Evolutionary conservation across 30 jellyfish, hydroid and myxozoan species (phyloP), one percentile per base, ranked within the genome.

Genomic region (Catostylus mosaicus): DNA sequence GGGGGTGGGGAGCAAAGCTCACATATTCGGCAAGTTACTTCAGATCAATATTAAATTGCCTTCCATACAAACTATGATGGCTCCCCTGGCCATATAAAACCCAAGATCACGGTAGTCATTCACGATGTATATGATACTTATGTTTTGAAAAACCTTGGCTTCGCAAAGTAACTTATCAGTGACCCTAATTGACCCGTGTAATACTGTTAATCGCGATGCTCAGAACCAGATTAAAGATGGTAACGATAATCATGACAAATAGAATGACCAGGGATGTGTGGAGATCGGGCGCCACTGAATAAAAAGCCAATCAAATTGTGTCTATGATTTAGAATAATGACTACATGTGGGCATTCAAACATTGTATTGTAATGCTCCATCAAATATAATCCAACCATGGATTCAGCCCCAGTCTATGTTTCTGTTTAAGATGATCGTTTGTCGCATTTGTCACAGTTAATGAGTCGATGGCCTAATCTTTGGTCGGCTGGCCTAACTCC

Each of bases 241-340:
- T 37, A 33, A 68, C 36, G 80, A 68, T 68, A 68, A 68, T 68
- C 16, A 35, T 30, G 62, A 74, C 72, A 48, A 74, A 74, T 30
- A 75, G 74, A 74, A 52, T 35, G 63, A 47, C 85, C 85, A 32
- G 54, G 54, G 73, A 27, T 35, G 85, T 54, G 34, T 38, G 59
- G 23, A 37, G 75, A 54, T 52, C 51, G 40, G 85, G 85, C 85
- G 85, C 85, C 85, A 51, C 33, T 34, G 22, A 68, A 68, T 18
- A 68, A 37, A 68, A 33, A 23, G 63, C 80, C 61, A 33, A 68
- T 68, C 80, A 59, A 59, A 59, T 20, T 1, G n/a, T 19, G 71
- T 59, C 71, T 59, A 59, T 6, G 19, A 22, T 2, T 22, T 50
- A 8, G 24, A 6, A 50, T 50, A 10, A 50, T 27, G 63, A 16